phyloP scores from a whole-genome alignment of 2,797 vertebrate species.

The Chelidonichthys spinosus region DNA sequence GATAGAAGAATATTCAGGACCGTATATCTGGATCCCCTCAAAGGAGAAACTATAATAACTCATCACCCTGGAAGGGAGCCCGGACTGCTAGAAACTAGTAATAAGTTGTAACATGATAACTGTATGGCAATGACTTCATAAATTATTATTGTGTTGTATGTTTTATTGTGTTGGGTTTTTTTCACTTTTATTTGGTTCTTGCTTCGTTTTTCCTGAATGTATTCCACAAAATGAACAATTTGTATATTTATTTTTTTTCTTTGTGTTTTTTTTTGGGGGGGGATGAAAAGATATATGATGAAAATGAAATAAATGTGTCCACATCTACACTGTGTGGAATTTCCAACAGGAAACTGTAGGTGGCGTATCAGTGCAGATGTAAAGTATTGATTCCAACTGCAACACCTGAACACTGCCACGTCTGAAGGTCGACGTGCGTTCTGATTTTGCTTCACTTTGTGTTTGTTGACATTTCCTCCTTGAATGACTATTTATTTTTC shows the following conservation, averaged over 20 bases:
- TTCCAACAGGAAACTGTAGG: constrained; percentile 23
- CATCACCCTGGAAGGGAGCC: constrained; percentile 77
- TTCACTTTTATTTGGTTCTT: constrained; percentile 77
- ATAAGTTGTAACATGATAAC: constrained; percentile 88
- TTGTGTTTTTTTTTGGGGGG: constrained; percentile 61
- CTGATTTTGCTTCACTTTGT: constrained; percentile 72
- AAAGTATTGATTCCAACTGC: constrained; percentile 11
- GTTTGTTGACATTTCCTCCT: constrained; percentile 53
- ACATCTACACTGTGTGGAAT: constrained; percentile 38
- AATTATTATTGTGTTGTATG: constrained; percentile 80
- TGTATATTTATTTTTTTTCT: constrained; percentile 73
- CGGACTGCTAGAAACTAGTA: constrained; percentile 86
- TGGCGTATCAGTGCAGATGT: constrained; percentile 31
- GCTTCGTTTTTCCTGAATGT: constrained; percentile 95
- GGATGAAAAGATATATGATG: constrained; percentile 42
- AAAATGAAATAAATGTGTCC: constrained; percentile 50
- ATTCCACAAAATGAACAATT: constrained; percentile 86
- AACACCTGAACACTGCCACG: constrained; percentile 23
- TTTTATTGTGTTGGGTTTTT: constrained; percentile 83
- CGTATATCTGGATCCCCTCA: constrained; percentile 99
- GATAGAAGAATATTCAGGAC: constrained; percentile 98
- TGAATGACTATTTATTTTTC: constrained; percentile 56
- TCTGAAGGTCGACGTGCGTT: constrained; percentile 37
- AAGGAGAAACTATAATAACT: constrained; percentile 98
- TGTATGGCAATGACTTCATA: constrained; percentile 76